Conservation (phyloP, 2,797 vertebrate species). For the Kryptopterus vitreolus region DNA sequence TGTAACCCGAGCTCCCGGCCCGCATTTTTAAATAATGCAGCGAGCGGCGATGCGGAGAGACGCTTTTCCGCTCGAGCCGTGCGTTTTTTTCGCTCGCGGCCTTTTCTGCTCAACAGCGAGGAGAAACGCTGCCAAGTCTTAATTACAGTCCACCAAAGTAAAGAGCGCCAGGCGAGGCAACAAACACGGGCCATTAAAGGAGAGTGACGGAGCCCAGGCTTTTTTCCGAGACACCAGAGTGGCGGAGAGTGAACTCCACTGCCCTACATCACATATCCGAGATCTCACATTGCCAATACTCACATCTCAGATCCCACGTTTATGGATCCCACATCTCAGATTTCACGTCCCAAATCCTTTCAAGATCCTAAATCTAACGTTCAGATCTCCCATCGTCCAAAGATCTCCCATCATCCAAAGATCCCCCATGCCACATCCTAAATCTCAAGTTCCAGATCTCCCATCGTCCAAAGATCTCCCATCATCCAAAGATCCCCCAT, state of each 20-base stretch:
- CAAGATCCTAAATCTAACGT: too few relatives aligned
- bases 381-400: too few relatives aligned
- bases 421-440: too few relatives aligned
- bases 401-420: too few relatives aligned
- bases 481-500: too few relatives aligned
- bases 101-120: slow-evolving; percentile 55
- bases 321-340: too few relatives aligned
- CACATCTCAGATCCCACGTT: too few relatives aligned
- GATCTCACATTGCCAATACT: neutral
- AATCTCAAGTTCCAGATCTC: too few relatives aligned
- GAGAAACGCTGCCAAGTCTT: slow-evolving; percentile 69
- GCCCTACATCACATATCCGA: slow-evolving; percentile 53
- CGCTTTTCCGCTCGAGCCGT: slow-evolving; percentile 61
- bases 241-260: slow-evolving; percentile 77
- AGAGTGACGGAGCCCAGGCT: slow-evolving; percentile 65
- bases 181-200: slow-evolving; percentile 72
- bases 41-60: slow-evolving; percentile 43
- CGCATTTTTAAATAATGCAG: slow-evolving; percentile 50
- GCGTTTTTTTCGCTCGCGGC: slow-evolving; percentile 62
- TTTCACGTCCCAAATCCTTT: too few relatives aligned
- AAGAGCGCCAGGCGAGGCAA: slow-evolving; percentile 61
- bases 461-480: too few relatives aligned
- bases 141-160: slow-evolving; percentile 72
- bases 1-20: slow-evolving; percentile 43
- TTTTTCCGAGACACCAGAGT: slow-evolving; percentile 67